Conservation (phyloP, 2,888 invertebrate species). For the Oasisia sp. region DNA sequence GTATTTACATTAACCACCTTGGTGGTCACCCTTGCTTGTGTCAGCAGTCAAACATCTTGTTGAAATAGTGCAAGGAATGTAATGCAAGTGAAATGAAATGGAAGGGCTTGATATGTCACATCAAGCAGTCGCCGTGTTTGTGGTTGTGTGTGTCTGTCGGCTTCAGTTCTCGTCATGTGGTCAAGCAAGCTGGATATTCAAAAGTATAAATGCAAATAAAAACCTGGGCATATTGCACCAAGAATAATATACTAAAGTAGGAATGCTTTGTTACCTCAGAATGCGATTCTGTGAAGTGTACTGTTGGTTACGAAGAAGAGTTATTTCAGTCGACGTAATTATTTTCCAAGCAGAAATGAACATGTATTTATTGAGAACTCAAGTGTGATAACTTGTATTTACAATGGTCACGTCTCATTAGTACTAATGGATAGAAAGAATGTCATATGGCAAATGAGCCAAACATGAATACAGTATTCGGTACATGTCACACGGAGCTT, state of each 20-base stretch:
- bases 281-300: background rate
- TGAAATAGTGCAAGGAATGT: background rate
- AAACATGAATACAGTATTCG: background rate
- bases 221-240: background rate
- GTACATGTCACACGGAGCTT: background rate
- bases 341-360: background rate
- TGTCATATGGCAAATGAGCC: background rate
- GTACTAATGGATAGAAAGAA: background rate
- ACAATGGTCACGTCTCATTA: background rate
- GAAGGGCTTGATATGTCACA: background rate
- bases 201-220: background rate
- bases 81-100: no score
- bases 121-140: background rate
- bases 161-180: background rate
- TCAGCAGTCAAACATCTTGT: background rate
- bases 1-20: background rate
- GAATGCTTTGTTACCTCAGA: background rate
- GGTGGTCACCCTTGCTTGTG: background rate
- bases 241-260: background rate
- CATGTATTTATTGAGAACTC: background rate
- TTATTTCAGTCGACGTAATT: background rate
- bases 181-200: background rate
- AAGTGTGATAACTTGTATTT: background rate
- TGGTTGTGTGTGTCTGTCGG: background rate
- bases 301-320: background rate